These are phyloP conservation scores for Bucco capensis DNA, from an alignment of 2,113 vertebrate species.

Conservation along the genomic window DNA sequence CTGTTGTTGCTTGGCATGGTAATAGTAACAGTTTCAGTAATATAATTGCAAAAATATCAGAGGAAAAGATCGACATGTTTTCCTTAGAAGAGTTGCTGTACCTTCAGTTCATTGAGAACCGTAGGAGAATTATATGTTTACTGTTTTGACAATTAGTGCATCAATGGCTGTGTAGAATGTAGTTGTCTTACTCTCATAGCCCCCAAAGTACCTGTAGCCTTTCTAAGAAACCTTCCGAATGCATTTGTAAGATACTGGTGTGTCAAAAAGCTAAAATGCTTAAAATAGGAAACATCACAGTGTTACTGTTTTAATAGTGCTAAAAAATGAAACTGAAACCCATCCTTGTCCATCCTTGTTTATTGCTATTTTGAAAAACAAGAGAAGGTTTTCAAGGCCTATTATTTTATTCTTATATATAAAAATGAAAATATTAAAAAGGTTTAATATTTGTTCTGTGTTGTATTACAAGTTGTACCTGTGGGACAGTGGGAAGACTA, in stretches of 20 bases:
- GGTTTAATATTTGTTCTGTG: background rate
- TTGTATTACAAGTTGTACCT: background rate
- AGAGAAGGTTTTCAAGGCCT: background rate
- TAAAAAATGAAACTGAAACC: background rate
- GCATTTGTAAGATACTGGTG: background rate
- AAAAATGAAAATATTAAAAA: background rate
- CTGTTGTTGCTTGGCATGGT: background rate
- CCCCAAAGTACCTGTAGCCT: background rate
- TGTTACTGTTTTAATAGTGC: background rate
- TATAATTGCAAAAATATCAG: background rate
- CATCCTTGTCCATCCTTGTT: background rate
- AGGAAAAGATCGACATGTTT: background rate
- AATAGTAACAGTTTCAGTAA: background rate
- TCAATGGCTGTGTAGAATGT: background rate
- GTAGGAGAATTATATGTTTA: background rate
- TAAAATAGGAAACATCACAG: background rate
- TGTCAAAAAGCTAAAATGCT: background rate
- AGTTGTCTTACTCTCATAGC: background rate
- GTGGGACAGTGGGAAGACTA: background rate
- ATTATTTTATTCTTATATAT: background rate
- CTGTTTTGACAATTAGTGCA: background rate
- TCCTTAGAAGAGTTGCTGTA: background rate
- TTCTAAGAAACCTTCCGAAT: background rate
- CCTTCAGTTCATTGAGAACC: background rate
- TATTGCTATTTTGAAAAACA: background rate